Base-by-base conservation (phyloP, 2,888 invertebrate genomes). In the Cephus pygmeus region DNA sequence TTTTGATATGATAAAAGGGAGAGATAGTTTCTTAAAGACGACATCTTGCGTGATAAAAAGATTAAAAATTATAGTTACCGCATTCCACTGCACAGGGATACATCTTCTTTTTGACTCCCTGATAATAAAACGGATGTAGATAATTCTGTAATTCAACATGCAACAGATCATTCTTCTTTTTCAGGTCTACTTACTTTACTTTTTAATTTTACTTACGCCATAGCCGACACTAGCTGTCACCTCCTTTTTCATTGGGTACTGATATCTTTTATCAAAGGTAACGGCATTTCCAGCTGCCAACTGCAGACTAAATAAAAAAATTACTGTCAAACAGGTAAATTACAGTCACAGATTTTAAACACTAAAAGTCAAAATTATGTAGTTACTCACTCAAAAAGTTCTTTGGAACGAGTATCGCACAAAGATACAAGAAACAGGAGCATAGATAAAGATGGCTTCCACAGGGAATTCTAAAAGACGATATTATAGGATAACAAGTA, bases 1-100 rank as follows among this genome's bases (percentile, higher is more conserved):
- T 73, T 73, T n/a, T 31, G 11, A 15, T 71, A 33, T 12, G 11
- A 35, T 35, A 12, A 35, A 35, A 12, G 35, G 23, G 56, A 74
- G 36, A 74, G 35, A 56, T 12, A 74, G 12, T 12, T 35, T 34
- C 6, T 74, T 34, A 34, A 9, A 34, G 74, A 34, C 11, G 9
- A 34, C 1, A 74, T 11, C 36, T 74, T 12, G 36, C 23, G n/a
- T 12, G 74, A 35, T 34, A 74, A 34, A n/a, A 23, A 30, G n/a
- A 34, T 15, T 0, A 71, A 34, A 30, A 34, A 71, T 31, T 33
- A 23, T 31, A 77, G 40, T 77, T 23, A 77, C 77, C 77, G n/a
- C 77, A 77, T 69, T 77, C 75, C 30, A 77, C 77, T 69, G 77
- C 77, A 69, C 77, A 77, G 15, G 77, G 77, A 35, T 77, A 77